phyloP scores from a whole-genome alignment of 2,888 invertebrate genomes.

The Chloroclysta siterata region DNA sequence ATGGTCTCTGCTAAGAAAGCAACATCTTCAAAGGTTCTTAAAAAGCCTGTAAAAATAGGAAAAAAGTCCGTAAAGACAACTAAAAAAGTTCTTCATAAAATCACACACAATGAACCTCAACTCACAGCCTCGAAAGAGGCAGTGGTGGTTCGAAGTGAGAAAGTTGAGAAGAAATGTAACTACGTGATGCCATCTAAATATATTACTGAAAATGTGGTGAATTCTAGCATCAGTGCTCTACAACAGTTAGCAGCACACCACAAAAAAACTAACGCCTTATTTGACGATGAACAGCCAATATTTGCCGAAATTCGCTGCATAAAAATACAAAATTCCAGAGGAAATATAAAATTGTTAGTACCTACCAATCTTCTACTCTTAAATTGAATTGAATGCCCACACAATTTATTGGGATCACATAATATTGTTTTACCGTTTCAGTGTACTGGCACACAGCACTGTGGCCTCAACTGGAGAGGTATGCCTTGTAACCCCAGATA shows the following conservation, averaged over 20 bases:
- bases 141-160: slow-evolving; percentile 24
- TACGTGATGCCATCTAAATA: slow-evolving; percentile 68
- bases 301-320: slow-evolving; percentile 86
- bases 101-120: slow-evolving; percentile 8
- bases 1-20: slow-evolving; percentile 41
- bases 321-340: slow-evolving; percentile 86
- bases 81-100: slow-evolving; percentile 7
- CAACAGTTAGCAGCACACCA: slow-evolving; percentile 57
- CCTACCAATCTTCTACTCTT: background rate
- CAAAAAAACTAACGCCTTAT: slow-evolving; percentile 76
- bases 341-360: slow-evolving; percentile 87
- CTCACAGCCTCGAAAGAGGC: slow-evolving; percentile 20
- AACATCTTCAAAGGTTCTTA: slow-evolving; percentile 19
- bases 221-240: slow-evolving; percentile 63
- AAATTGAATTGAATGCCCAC: background rate
- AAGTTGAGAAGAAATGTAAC: slow-evolving; percentile 54
- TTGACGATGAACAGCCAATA: slow-evolving; percentile 84
- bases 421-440: slow-evolving; percentile 40
- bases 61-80: slow-evolving; percentile 25
- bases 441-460: slow-evolving; percentile 84
- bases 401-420: background rate
- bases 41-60: slow-evolving; percentile 24
- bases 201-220: slow-evolving; percentile 60
- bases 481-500: slow-evolving; percentile 91
- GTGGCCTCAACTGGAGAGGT: slow-evolving; percentile 88